Conservation (phyloP, 2,797 vertebrate genomes). For the Rhinella marina region DNA sequence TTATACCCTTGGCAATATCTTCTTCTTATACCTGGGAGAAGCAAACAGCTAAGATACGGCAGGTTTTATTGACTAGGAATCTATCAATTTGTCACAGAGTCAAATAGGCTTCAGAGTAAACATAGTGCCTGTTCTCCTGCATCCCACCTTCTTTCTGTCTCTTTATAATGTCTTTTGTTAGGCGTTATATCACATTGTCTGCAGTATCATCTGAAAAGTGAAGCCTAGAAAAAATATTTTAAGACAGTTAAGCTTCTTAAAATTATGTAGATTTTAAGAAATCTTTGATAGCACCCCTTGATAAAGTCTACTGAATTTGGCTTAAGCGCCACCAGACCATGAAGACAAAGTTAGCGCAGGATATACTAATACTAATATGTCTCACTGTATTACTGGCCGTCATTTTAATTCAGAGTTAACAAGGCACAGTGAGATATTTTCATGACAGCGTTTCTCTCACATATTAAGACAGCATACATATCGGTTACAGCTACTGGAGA, state of each 20-base stretch:
- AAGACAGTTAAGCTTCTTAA: neutral
- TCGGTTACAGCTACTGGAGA: neutral
- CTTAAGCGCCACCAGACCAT: neutral
- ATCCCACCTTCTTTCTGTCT: neutral
- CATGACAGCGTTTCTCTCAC: neutral
- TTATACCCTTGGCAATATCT: neutral
- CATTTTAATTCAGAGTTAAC: constrained; percentile 11
- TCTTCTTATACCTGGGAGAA: neutral
- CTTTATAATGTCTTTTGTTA: neutral
- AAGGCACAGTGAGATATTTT: neutral
- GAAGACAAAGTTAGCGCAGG: neutral
- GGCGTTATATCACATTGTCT: no score
- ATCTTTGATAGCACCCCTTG: no score
- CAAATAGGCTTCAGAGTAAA: neutral
- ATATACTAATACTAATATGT: neutral
- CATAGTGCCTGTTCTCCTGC: neutral
- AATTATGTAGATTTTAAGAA: neutral
- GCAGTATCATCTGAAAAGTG: no score
- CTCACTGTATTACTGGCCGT: neutral
- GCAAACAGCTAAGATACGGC: neutral
- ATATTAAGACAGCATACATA: constrained; percentile 2
- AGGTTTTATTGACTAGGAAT: neutral
- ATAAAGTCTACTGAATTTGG: neutral
- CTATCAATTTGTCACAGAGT: neutral
- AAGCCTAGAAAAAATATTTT: no score